Evolutionary conservation across 2,113 vertebrate genomes (phyloP), one percentile per base, ranked within the genome.

Genomic region (Limanda limanda): DNA sequence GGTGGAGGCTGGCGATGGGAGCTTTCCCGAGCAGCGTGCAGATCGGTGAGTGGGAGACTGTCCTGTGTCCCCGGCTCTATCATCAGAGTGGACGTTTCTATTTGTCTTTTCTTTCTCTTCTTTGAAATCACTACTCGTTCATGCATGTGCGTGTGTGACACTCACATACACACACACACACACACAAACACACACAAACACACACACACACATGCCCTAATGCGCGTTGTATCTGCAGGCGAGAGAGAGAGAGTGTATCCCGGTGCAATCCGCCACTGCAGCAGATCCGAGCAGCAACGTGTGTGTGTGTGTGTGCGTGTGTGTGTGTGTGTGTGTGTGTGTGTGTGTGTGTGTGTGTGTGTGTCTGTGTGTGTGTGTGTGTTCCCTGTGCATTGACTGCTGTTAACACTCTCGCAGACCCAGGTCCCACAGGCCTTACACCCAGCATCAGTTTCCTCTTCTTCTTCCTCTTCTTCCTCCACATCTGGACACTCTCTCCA

Each of bases 21-120:
- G 97, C 97, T 92, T 98, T 98, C 95, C 97, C 97, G 85, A 97
- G 96, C 96, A 98, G 97, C 86, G 97, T 98, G 74, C 97, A 98
- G 93, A 98, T 98, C 95, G 97, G 97, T 98, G 88, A 98, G 96
- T 89, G 71, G 67, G 71, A 81, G 68, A 74, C 68, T 7, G 83
- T 87, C 85, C 86, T 82, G 82, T 66, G 40, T 42, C 40, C 40
- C 40, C 40, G 40, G 40, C 23, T 40, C 74, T 48, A 42, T 37
- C n/a, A n/a, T 62, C 56, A 64, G 68, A 82, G 83, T 88, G 71
- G 25, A 47, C 2, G 20, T 58, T 27, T 42, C 12, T 42, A 11
- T 42, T 42, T 13, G 12, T 42, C 40, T 42, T 37, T 37, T 42
- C 10, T 37, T 10, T 35, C 24, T 31, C 31, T 1, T 31, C 24